These are phyloP conservation scores for Papilio polytes DNA, from an alignment of 1,140 invertebrate species.

Conservation along the genomic window DNA sequence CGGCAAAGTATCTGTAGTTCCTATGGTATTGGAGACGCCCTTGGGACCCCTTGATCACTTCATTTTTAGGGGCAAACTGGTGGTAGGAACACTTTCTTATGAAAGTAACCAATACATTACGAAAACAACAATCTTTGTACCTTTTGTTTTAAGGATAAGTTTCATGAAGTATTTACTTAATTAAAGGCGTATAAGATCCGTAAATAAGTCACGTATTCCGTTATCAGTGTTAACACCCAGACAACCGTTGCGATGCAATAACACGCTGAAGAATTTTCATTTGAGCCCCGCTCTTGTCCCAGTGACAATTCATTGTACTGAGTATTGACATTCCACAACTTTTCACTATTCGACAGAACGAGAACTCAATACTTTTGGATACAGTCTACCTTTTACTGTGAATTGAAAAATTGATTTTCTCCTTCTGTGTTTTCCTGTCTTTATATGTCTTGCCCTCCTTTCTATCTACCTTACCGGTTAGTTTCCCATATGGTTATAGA, in stretches of 20 bases:
- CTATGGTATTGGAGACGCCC: no score
- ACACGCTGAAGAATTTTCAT: slow-evolving; percentile 39
- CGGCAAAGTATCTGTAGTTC: no score
- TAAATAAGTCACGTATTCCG: slow-evolving; percentile 19
- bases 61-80: no score
- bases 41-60: no score
- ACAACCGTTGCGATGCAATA: slow-evolving; percentile 32
- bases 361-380: not conserved
- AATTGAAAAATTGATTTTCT: not conserved
- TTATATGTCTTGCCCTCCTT: no score
- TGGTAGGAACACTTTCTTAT: no score
- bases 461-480: no score
- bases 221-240: slow-evolving; percentile 25
- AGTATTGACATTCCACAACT: slow-evolving; percentile 35
- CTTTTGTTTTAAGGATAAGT: not conserved
- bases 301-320: slow-evolving; percentile 19
- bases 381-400: not conserved
- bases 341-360: not conserved
- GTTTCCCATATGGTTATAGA: no score
- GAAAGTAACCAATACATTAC: no score
- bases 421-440: no score
- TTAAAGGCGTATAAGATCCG: not conserved
- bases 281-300: slow-evolving; percentile 8
- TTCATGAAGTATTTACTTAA: not conserved
- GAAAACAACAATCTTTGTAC: no score